These are phyloP conservation scores for Lymantria dispar DNA, from an alignment of 2,888 invertebrate species.

Conservation along the genomic window DNA sequence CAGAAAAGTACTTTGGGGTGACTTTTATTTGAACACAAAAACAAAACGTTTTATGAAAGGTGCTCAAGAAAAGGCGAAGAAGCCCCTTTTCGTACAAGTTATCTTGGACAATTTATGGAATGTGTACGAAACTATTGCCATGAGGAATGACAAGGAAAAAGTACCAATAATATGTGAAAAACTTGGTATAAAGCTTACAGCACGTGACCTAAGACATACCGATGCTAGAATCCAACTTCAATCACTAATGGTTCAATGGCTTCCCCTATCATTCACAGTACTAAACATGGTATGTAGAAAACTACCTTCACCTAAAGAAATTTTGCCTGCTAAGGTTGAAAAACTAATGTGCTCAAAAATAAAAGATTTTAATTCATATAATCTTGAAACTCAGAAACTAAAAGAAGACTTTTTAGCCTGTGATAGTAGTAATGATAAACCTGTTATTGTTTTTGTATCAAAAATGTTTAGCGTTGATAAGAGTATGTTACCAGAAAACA, in stretches of 20 bases:
- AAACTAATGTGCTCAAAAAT: slow-evolving; percentile 90
- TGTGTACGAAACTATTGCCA: slow-evolving; percentile 91
- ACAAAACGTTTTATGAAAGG: slow-evolving; percentile 92
- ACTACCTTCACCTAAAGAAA: slow-evolving; percentile 91
- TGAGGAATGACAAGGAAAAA: slow-evolving; percentile 89
- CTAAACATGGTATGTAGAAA: slow-evolving; percentile 90
- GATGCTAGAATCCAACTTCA: slow-evolving; percentile 91
- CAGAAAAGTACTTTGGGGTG: slow-evolving; percentile 95
- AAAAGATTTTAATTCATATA: slow-evolving; percentile 85
- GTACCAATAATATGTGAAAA: slow-evolving; percentile 87
- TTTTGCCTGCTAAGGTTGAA: slow-evolving; percentile 90
- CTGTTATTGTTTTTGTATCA: slow-evolving; percentile 90
- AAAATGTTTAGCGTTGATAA: slow-evolving; percentile 95
- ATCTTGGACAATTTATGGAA: slow-evolving; percentile 95
- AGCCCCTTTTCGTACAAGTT: slow-evolving; percentile 95
- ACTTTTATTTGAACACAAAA: slow-evolving; percentile 93
- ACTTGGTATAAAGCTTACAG: slow-evolving; percentile 88
- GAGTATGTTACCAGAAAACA: slow-evolving; percentile 89
- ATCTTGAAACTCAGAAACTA: slow-evolving; percentile 86
- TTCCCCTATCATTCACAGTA: slow-evolving; percentile 92
- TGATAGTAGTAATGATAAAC: slow-evolving; percentile 83
- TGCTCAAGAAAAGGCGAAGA: slow-evolving; percentile 95
- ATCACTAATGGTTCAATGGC: slow-evolving; percentile 93
- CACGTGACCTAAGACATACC: slow-evolving; percentile 89
- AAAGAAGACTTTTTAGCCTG: slow-evolving; percentile 87